Conservation (phyloP, 2,113 vertebrate genomes). For the Mirounga angustirostris region DNA sequence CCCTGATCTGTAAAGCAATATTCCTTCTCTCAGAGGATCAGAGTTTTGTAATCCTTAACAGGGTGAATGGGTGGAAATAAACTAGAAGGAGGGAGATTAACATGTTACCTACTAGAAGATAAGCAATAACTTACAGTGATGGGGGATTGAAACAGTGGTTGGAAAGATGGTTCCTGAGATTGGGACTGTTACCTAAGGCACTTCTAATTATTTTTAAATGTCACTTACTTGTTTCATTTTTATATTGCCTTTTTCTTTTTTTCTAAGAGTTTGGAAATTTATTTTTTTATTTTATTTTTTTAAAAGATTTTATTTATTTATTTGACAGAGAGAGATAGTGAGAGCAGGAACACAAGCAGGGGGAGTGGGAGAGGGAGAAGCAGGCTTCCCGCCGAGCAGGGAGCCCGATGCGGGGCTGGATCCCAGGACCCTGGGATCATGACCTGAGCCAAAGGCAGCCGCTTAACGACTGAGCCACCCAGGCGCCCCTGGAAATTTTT, state of each 20-base stretch:
- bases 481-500: neutral
- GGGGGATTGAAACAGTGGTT: neutral
- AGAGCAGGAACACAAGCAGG: too few species aligned
- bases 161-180: neutral
- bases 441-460: too few species aligned
- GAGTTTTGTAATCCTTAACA: conserved; percentile 12
- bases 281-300: too few species aligned
- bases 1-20: conserved; percentile 24
- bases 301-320: too few species aligned
- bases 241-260: neutral
- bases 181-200: neutral
- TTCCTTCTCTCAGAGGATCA: neutral
- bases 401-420: too few species aligned
- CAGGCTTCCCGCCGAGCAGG: too few species aligned
- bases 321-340: too few species aligned
- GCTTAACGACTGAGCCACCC: too few species aligned
- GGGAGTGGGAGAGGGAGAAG: too few species aligned
- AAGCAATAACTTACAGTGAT: neutral
- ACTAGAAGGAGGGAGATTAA: neutral
- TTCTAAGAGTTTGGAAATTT: neutral
- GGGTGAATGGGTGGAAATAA: neutral
- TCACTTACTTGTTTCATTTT: conserved; percentile 4
- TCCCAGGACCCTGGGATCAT: too few species aligned
- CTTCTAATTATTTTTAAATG: neutral
- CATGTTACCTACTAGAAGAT: neutral